Percentiles rank a stretch among this genome's conserved stretches.
Evolutionary conservation across 2,888 invertebrate genomes (phyloP).

Genomic region (Didymodactylos carnosus): DNA sequence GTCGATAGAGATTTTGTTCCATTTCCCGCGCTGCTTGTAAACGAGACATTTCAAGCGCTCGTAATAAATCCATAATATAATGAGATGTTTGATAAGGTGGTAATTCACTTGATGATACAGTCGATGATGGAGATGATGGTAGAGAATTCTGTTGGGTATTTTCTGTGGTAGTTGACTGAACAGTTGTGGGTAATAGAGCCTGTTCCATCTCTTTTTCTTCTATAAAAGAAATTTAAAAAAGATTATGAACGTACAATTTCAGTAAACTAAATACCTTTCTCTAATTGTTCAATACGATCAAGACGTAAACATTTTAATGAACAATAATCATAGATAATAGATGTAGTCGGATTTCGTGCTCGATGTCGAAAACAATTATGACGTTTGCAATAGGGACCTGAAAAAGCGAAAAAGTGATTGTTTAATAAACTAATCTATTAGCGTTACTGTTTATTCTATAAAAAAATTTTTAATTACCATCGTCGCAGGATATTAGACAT

Average conservation of each 20-base stretch:
- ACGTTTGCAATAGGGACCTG: neutral
- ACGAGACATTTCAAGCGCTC: slow-evolving; percentile 49
- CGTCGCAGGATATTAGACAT: slow-evolving; percentile 3
- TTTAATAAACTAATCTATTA: no score
- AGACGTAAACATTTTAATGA: slow-evolving; percentile 11
- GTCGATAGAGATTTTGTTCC: slow-evolving; percentile 16
- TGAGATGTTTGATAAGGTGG: neutral
- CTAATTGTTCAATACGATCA: slow-evolving; percentile 3
- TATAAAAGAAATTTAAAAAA: neutral
- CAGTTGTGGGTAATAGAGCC: neutral
- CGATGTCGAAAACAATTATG: neutral
- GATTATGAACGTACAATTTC: neutral
- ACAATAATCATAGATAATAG: slow-evolving; percentile 4
- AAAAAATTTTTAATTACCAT: neutral
- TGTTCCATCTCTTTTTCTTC: slow-evolving; percentile 1
- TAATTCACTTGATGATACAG: neutral
- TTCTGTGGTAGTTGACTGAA: neutral
- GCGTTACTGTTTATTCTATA: no score
- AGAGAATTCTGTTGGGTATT: no score
- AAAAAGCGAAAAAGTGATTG: neutral
- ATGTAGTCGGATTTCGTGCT: neutral
- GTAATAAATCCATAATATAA: slow-evolving; percentile 42
- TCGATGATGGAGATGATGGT: slow-evolving; percentile 24
- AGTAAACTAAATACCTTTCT: neutral
- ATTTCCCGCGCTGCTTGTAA: slow-evolving; percentile 47